A percentile compares a stretch with the other conserved stretches of the same genome.
These are phyloP conservation scores for Ericerus pela DNA, from an alignment of 1,140 invertebrate species.

Conservation along the genomic window DNA sequence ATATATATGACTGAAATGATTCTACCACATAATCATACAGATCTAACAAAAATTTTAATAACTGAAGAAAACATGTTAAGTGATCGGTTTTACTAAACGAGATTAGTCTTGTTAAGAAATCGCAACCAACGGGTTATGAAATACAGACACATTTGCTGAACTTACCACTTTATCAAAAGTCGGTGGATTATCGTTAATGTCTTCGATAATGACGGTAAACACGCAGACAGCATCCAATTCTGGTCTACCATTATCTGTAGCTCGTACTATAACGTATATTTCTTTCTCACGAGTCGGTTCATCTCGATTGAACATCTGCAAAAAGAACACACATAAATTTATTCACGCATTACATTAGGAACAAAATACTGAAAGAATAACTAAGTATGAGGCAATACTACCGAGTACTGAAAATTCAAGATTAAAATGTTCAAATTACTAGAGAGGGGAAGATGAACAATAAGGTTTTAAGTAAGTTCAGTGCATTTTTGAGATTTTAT, in stretches of 20 bases:
- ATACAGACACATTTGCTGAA: slow-evolving; percentile 19
- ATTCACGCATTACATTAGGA: too few species aligned
- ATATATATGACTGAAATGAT: too few species aligned
- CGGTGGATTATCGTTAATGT: slow-evolving; percentile 76
- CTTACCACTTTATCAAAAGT: slow-evolving; percentile 67
- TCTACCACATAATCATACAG: too few species aligned
- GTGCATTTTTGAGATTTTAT: too few species aligned
- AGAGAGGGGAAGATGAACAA: neutral
- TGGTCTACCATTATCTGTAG: slow-evolving; percentile 70
- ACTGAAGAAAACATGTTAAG: neutral
- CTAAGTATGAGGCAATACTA: too few species aligned
- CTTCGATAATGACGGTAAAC: slow-evolving; percentile 68
- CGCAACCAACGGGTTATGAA: neutral
- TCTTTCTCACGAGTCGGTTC: slow-evolving; percentile 72
- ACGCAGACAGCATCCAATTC: slow-evolving; percentile 72
- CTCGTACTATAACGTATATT: slow-evolving; percentile 57
- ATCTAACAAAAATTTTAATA: too few species aligned
- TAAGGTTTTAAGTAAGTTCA: neutral
- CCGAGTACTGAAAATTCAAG: too few species aligned
- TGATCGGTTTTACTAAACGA: neutral
- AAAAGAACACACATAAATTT: slow-evolving; percentile 1
- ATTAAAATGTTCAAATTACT: neutral
- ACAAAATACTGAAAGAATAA: too few species aligned
- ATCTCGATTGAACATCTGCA: slow-evolving; percentile 62
- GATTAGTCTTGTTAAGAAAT: neutral